Evolutionary conservation across 2,888 invertebrate genomes (phyloP), one percentile per base, ranked within the genome.

Genomic region (Onthophagus sagittarius): DNA sequence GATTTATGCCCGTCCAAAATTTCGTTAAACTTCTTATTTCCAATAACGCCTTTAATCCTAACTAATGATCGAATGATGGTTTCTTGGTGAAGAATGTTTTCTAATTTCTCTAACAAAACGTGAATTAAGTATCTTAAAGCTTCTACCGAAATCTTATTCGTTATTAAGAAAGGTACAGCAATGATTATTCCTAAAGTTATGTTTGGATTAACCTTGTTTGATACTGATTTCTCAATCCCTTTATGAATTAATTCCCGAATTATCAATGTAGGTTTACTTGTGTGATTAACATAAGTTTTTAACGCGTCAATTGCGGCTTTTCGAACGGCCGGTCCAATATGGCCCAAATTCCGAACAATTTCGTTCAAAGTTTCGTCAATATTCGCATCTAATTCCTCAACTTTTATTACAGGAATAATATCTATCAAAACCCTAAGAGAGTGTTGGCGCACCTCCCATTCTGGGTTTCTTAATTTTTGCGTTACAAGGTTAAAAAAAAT

Each of bases 381-480:
- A 73, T 92, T 90, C 74, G 89, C 87, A 78, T 94, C 92, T 13
- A 94, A 87, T 71, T 89, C 89, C 70, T 89, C 88, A 65, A 78
- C 77, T 63, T 90, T 89, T 76, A 94, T 89, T 63, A 93, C 90
- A 2, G 94, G 93, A 69, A 95, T 86, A 0, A 95, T 89, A 84
- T 95, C 94, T 32, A 91, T 90, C 62, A 95, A 88, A 6, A 95
- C 94, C 71, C 94, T 86, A 5, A 95, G 86, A 31, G 94, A 94
- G 83, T 95, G 94, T 77, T 94, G 92, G 7, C 94, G 89, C 53
- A 95, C 94, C 85, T 94, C 94, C 91, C 93, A 93, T 83, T 95
- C 94, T 0, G 94, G 93, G 83, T 93, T 93, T 62, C 90, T 88
- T 67, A 94, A 87, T 70, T 94, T 89, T 77, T 92, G 91, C 65